Base-by-base conservation (phyloP, 2,797 vertebrate species). In the Odontamblyopus lacepedii region DNA sequence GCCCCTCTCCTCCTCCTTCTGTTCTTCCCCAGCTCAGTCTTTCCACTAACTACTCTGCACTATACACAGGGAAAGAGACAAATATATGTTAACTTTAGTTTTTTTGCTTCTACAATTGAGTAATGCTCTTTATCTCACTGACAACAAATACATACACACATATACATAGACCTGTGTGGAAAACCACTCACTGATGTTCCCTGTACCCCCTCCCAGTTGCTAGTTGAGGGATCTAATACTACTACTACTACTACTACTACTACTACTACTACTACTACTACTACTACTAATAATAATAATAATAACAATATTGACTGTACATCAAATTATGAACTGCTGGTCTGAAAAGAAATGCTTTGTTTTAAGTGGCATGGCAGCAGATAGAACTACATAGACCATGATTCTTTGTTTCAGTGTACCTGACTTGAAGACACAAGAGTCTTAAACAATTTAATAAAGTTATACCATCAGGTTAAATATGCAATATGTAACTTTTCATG, bases 1-100 rank as follows among this genome's bases (percentile, higher is more conserved):
- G 82, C 83, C 89, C 64, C 67, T 61, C 71, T 74, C 73, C 50
- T 27, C 55, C 72, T 73, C 44, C 67, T 11, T 71, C 74, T 59
- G 77, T 73, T 78, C 66, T 76, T 85, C 61, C 74, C 30, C 16
- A 53, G 70, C 48, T 79, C 73, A 69, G 3, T 71, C 69, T 77
- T 70, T 80, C 69, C 67, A 18, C 57, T 63, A 70, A 71, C 66
- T 67, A 75, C 82, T 15, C 44, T 79, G 63, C 4, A 23, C 60
- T 27, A 55, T 70, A 69, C 48, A 30, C 65, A n/a, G 16, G 4
- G 27, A 67, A 67, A 66, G 2, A 29, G 9, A 13, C 5, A n/a
- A 38, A 23, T 5, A 3, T 41, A 18, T 44, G 12, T 15, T 15
- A 5, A 63, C 9, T 16, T 23, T 62, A 9, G 35, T 29, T 16